These are phyloP conservation scores for Mareca penelope DNA, from an alignment of 2,797 vertebrate genomes.

Conservation along the genomic window DNA sequence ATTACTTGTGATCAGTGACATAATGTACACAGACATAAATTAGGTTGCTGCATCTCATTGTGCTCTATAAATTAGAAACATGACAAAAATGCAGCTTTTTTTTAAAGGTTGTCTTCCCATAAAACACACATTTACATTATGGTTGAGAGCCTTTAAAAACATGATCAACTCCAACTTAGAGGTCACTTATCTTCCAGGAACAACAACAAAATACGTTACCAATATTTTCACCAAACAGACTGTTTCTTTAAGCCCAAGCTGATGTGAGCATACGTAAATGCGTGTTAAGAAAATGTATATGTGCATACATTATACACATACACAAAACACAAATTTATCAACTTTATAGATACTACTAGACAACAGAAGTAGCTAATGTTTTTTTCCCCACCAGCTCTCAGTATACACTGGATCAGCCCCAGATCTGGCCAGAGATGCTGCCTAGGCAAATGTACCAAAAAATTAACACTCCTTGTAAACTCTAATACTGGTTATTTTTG, in stretches of 20 bases:
- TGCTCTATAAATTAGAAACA: constrained; percentile 16
- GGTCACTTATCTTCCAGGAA: not conserved
- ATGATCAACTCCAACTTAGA: constrained; percentile 35
- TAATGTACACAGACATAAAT: constrained; percentile 31
- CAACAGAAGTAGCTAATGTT: not conserved
- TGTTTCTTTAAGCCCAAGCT: not conserved
- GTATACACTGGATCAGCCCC: not conserved
- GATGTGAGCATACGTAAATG: not conserved
- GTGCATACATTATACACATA: not conserved
- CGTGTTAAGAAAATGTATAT: too few relatives aligned
- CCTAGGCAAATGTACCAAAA: not conserved
- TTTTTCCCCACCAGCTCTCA: not conserved
- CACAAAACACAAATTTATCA: not conserved
- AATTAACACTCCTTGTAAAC: not conserved
- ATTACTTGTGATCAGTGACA: constrained; percentile 5
- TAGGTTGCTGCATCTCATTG: not conserved
- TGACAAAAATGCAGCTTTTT: constrained; percentile 32
- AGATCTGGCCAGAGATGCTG: accelerated
- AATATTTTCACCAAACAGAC: not conserved
- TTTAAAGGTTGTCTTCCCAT: not conserved
- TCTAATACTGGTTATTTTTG: not conserved
- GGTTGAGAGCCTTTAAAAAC: constrained; percentile 14
- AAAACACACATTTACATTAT: not conserved
- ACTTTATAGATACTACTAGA: not conserved
- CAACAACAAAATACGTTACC: not conserved